Conservation (phyloP, 2,888 invertebrate species). For the Cryptosula pallasiana region DNA sequence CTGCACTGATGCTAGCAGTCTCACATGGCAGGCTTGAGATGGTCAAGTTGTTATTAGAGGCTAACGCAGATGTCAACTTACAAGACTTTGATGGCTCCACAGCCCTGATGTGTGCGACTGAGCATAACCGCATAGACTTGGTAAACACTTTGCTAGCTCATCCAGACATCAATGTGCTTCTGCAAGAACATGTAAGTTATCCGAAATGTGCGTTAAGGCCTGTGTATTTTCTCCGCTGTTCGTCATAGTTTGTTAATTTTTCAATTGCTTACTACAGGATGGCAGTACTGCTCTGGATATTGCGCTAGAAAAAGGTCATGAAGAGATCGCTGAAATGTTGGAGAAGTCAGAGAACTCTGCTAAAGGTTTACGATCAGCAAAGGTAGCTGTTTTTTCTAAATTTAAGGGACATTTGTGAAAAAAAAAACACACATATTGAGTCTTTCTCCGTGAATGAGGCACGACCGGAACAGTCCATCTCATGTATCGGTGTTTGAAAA, state of each 20-base stretch:
- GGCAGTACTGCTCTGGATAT: constrained; percentile 84
- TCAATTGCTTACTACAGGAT: constrained; percentile 59
- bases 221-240: not conserved
- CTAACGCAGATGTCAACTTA: constrained; percentile 79
- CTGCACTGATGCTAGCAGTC: constrained; percentile 84
- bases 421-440: too few relatives aligned
- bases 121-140: constrained; percentile 82
- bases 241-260: not conserved
- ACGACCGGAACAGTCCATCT: too few relatives aligned
- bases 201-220: constrained; percentile 10
- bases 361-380: not conserved
- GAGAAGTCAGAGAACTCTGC: not conserved
- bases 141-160: constrained; percentile 73
- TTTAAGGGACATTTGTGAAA: too few relatives aligned
- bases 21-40: constrained; percentile 80
- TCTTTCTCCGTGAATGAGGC: too few relatives aligned
- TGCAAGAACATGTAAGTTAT: constrained; percentile 72
- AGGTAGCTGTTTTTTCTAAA: too few relatives aligned
- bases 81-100: constrained; percentile 76
- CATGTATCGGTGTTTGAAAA: too few relatives aligned
- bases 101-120: constrained; percentile 89
- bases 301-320: constrained; percentile 81
- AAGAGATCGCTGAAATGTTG: constrained; percentile 78
- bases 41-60: constrained; percentile 72
- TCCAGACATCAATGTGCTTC: constrained; percentile 73